phyloP scores from a whole-genome alignment of 2,888 invertebrate species.

The Lasiommata megera region DNA sequence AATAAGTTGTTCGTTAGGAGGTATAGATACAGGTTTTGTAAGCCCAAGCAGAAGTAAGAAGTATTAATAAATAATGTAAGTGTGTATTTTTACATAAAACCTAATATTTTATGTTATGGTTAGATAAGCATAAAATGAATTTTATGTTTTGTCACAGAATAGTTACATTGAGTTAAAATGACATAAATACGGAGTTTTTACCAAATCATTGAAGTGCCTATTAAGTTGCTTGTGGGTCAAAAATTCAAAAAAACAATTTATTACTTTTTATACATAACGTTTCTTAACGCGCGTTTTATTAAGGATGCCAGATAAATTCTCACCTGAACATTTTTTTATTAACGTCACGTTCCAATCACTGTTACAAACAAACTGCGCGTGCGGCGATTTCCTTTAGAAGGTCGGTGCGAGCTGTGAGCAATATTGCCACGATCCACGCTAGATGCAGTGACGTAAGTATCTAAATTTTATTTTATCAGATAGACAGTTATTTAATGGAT shows the following conservation, averaged over 20 bases:
- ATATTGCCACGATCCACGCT: conserved; percentile 29
- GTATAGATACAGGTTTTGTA: not conserved
- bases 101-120: not conserved
- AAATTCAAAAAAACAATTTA: too few species aligned
- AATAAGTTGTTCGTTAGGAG: not conserved
- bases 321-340: conserved; percentile 38
- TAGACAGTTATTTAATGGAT: not conserved
- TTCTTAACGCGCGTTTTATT: not conserved
- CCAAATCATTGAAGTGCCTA: too few species aligned
- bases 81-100: not conserved
- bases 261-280: too few species aligned
- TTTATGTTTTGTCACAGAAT: not conserved
- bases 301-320: conserved; percentile 28
- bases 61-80: not conserved
- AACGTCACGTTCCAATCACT: conserved; percentile 35
- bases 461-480: conserved; percentile 21
- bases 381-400: conserved; percentile 35
- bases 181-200: too few species aligned
- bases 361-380: conserved; percentile 35
- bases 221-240: too few species aligned
- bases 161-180: not conserved
- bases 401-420: conserved; percentile 25
- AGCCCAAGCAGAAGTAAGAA: too few species aligned
- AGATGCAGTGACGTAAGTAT: conserved; percentile 22
- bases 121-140: not conserved